Percentiles rank a stretch among this genome's conserved stretches.
These are phyloP conservation scores for Yponomeuta evonymella DNA, from an alignment of 2,888 invertebrate genomes.

Conservation along the genomic window DNA sequence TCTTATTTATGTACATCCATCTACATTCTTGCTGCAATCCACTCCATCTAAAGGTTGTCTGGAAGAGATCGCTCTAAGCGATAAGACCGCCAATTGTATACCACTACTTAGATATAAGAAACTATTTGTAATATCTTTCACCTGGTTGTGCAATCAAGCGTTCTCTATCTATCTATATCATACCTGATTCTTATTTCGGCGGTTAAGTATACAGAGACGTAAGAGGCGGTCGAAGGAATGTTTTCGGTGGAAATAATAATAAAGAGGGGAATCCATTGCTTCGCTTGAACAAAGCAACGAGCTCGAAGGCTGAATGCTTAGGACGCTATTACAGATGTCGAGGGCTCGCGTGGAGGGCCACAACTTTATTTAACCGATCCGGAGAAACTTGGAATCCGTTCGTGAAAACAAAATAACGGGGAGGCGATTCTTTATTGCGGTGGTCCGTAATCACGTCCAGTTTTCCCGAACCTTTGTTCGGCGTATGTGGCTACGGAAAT, in stretches of 20 bases:
- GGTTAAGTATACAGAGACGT: no score
- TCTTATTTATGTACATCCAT: no score
- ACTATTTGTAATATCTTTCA: no score
- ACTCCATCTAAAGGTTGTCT: no score
- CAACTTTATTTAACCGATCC: constrained; percentile 21
- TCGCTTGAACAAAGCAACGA: constrained; percentile 45
- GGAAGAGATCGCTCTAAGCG: no score
- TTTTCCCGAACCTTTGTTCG: neutral
- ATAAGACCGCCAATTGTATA: no score
- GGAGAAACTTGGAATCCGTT: constrained; percentile 15
- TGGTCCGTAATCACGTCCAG: neutral
- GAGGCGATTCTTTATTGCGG: neutral
- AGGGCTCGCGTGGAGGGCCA: constrained; percentile 23
- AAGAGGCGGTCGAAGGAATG: constrained; percentile 32
- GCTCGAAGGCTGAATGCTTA: constrained; percentile 46
- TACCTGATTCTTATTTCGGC: no score
- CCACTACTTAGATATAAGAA: no score
- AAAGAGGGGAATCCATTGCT: constrained; percentile 39
- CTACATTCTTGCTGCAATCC: no score
- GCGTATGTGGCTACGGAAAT: constrained; percentile 1
- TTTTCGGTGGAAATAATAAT: constrained; percentile 53
- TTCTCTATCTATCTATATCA: no score
- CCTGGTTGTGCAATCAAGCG: no score
- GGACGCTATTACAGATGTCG: constrained; percentile 48
- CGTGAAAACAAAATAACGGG: neutral